Base-by-base conservation (phyloP, 2,113 vertebrate species). In the Thermophis baileyi region DNA sequence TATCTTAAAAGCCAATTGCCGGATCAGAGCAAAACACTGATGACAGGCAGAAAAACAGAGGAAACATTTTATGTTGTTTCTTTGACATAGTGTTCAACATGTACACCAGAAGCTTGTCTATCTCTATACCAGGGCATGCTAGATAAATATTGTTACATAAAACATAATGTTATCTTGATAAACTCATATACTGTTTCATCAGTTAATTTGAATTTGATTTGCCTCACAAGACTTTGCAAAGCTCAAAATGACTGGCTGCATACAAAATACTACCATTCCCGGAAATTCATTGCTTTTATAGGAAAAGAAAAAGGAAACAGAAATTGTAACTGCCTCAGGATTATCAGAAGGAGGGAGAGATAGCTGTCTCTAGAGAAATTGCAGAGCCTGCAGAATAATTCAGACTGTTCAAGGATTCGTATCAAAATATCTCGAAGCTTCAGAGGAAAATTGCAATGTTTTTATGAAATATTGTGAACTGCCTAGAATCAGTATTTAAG, bases 191-290 rank as follows among this genome's bases (percentile, higher is more conserved):
- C 49, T 94, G 1, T 97, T 96, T 95, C 95, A 94, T 95, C 93
- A 93, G 51, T 94, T 49, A 95, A 95, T 95, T 93, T 54, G 93
- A 94, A 95, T 96, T 96, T 94, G 35, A 88, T 95, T 94, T 93
- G 69, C 25, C 86, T 96, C 94, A 60, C 74, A 93, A 96, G 93
- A 94, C 94, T 96, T 94, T 93, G 86, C 7, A 60, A n/a, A 88
- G 22, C 91, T 97, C 57, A 95, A 94, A 92, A 93, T 93, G 51
- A 51, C 51, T 81, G 46, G 92, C 47, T 92, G 54, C 35, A 47
- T 24, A 51, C 91, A 95, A 94, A 95, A 94, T 91, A 95, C 95
- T 94, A 94, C 88, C 16, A 63, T 93, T 95, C 95, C 63, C 55
- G 69, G 91, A 90, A 95, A 95, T 95, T 94, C 91, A 96, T 94